A percentile compares a stretch with the other conserved stretches of the same genome.
phyloP scores from a whole-genome alignment of 2,113 vertebrate species.

The Stegostoma tigrinum region DNA sequence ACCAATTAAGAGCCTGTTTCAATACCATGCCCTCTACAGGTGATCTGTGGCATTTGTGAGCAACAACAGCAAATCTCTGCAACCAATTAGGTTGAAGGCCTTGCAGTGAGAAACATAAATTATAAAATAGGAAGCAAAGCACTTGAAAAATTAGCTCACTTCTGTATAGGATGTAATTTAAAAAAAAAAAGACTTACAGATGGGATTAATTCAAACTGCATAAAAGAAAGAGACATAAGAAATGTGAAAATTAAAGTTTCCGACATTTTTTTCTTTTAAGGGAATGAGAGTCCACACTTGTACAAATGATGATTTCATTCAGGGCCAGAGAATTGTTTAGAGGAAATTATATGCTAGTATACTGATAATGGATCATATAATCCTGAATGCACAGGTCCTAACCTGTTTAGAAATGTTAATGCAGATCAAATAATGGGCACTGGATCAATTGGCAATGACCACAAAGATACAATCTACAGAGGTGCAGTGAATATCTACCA shows the following conservation, averaged over 20 bases:
- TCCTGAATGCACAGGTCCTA: not conserved
- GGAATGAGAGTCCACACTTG: not conserved
- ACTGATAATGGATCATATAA: not conserved
- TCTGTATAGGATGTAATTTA: not conserved
- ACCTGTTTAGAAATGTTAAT: not conserved
- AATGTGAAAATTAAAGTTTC: not conserved
- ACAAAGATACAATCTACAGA: not conserved
- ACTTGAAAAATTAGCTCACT: not conserved
- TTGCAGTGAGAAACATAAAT: not conserved
- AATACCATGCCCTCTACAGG: not conserved
- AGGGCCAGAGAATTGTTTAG: not conserved
- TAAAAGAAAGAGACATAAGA: not conserved
- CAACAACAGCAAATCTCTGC: not conserved
- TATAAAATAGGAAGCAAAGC: not conserved
- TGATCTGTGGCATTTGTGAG: not conserved
- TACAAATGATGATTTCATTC: not conserved
- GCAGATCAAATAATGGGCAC: too few species aligned
- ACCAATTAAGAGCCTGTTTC: not conserved
- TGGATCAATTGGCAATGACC: not conserved
- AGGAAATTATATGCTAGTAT: not conserved
- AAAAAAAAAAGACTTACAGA: not conserved
- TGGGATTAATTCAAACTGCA: not conserved
- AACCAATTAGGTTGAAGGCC: not conserved
- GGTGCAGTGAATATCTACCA: not conserved
- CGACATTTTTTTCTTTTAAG: not conserved